A percentile compares a stretch with the other conserved stretches of the same genome.
These are phyloP conservation scores for Sylvicola fuscatus DNA, from an alignment of 2,888 invertebrate genomes.

Conservation along the genomic window DNA sequence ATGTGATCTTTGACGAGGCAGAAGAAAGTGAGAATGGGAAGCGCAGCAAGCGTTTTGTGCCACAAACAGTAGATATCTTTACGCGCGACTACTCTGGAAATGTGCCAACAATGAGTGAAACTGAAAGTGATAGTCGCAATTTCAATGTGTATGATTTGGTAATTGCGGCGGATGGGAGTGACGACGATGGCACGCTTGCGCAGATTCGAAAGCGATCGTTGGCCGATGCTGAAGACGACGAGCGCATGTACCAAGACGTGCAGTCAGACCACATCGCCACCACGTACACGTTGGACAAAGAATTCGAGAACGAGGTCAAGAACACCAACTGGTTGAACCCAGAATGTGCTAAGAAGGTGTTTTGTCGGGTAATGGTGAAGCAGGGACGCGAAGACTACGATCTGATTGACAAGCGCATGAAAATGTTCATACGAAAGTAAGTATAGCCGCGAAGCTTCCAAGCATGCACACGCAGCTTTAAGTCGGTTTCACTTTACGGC, in stretches of 20 bases:
- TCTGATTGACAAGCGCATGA: slow-evolving; percentile 66
- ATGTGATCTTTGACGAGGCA: background rate
- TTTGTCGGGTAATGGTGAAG: slow-evolving; percentile 52
- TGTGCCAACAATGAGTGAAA: no score
- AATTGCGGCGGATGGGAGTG: no score
- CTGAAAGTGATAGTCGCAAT: no score
- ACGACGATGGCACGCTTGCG: background rate
- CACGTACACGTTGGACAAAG: no score
- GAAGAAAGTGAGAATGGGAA: background rate
- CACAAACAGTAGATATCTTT: no score
- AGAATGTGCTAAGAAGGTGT: slow-evolving; percentile 54
- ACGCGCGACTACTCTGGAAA: no score
- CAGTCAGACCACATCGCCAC: slow-evolving; percentile 7
- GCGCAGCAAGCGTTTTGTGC: background rate
- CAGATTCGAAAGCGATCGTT: slow-evolving; percentile 9
- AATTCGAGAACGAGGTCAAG: slow-evolving; percentile 23
- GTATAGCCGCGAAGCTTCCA: slow-evolving; percentile 19
- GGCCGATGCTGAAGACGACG: slow-evolving; percentile 8
- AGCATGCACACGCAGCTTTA: no score
- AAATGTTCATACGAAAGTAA: slow-evolving; percentile 49
- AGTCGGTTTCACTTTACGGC: no score
- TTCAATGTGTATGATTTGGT: no score
- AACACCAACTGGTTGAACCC: slow-evolving; percentile 51
- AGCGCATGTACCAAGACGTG: slow-evolving; percentile 4
- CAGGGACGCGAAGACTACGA: slow-evolving; percentile 47